A percentile compares a stretch with the other conserved stretches of the same genome.
phyloP scores from a whole-genome alignment of 2,888 invertebrate species.

The Calliopum simillimum region DNA sequence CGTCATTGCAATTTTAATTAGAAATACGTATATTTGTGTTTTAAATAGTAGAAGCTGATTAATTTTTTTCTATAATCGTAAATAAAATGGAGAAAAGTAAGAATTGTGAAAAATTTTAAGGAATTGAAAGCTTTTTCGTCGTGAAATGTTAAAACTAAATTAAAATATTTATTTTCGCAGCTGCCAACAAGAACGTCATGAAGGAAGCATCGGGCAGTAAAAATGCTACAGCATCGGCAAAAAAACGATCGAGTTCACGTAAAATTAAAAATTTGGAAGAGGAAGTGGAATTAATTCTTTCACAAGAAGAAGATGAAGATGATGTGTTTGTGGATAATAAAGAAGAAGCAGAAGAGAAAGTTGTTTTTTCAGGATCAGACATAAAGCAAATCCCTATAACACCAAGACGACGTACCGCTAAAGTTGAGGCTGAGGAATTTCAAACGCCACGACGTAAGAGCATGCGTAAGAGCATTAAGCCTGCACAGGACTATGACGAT shows the following conservation, averaged over 20 bases:
- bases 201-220: neutral
- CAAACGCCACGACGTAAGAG: constrained; percentile 61
- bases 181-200: neutral
- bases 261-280: constrained; percentile 39
- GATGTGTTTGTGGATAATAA: no score
- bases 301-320: constrained; percentile 41
- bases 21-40: neutral
- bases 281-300: constrained; percentile 40
- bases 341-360: constrained; percentile 15
- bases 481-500: constrained; percentile 58
- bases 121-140: no score
- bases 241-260: neutral
- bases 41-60: neutral
- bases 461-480: constrained; percentile 59
- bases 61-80: neutral
- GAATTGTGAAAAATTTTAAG: no score
- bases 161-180: neutral
- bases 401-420: neutral
- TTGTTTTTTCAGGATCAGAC: neutral
- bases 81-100: constrained; percentile 1
- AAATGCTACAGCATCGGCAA: neutral
- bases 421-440: constrained; percentile 11
- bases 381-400: neutral
- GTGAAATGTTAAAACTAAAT: no score
- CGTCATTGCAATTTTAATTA: constrained; percentile 4